Evolutionary conservation across 2,113 vertebrate genomes (phyloP).

Genomic region (Aplodontia rufa): DNA sequence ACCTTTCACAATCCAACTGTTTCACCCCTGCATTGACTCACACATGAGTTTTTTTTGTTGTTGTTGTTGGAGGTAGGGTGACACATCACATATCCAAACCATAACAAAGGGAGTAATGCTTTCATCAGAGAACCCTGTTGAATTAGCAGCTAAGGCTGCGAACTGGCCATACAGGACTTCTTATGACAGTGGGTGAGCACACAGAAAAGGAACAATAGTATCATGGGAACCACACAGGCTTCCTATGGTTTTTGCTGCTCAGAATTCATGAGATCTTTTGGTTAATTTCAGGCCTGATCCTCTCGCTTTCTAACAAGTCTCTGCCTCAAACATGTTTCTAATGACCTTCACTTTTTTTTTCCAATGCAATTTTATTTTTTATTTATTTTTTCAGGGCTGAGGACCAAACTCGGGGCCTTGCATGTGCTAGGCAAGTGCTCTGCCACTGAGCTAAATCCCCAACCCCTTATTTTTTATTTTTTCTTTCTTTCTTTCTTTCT

Average conservation of each 20-base stretch:
- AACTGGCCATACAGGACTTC: neutral
- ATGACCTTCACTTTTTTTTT: neutral
- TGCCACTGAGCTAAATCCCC: no score
- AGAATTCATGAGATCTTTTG: neutral
- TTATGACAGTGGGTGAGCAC: neutral
- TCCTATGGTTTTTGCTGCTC: neutral
- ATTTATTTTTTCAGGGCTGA: no score
- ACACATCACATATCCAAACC: no score
- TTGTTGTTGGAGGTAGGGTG: no score
- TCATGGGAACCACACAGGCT: neutral
- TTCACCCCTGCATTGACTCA: no score
- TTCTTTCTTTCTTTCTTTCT: no score
- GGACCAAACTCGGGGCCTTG: no score
- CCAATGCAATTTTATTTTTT: no score
- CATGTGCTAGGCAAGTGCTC: no score
- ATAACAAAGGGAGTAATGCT: neutral
- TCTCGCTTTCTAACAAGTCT: neutral
- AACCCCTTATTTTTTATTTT: no score
- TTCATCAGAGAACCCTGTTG: neutral
- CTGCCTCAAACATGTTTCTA: neutral
- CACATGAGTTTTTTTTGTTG: no score
- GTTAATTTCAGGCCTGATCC: neutral
- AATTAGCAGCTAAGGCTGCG: constrained; percentile 3
- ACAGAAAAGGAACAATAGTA: neutral
- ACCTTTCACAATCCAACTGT: no score